These are phyloP conservation scores for Conops quadrifasciatus DNA, from an alignment of 2,888 invertebrate genomes.

Conservation along the genomic window DNA sequence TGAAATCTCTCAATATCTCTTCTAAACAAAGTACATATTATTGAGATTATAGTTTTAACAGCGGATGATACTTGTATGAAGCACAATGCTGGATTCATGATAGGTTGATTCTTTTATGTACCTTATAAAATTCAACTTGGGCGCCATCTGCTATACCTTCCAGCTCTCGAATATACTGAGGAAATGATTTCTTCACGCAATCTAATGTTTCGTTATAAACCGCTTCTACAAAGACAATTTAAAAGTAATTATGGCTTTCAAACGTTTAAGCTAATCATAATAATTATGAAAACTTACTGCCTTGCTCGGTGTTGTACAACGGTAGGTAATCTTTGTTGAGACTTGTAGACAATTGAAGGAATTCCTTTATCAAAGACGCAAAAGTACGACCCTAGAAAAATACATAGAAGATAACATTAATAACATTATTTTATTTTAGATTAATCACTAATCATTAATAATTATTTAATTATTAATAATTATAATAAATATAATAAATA, in stretches of 20 bases:
- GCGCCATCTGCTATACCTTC: conserved; percentile 88
- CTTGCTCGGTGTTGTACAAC: conserved; percentile 76
- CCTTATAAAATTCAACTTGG: conserved; percentile 83
- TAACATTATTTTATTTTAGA: neutral
- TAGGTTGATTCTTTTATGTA: conserved; percentile 59
- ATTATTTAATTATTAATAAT: neutral
- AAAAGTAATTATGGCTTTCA: neutral
- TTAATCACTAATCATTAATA: neutral
- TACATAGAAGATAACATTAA: conserved; percentile 34
- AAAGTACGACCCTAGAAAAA: conserved; percentile 81
- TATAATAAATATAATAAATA: too few relatives aligned
- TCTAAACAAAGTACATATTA: too few relatives aligned
- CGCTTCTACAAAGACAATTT: neutral
- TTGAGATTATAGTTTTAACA: too few relatives aligned
- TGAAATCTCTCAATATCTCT: too few relatives aligned
- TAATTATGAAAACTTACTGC: conserved; percentile 64
- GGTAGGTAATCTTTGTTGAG: conserved; percentile 76
- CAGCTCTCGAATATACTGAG: conserved; percentile 83
- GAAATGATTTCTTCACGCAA: conserved; percentile 75
- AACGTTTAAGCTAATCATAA: neutral
- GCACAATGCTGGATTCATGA: too few relatives aligned
- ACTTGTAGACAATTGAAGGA: conserved; percentile 69
- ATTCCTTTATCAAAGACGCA: conserved; percentile 76
- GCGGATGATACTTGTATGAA: too few relatives aligned
- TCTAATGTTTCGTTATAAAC: conserved; percentile 80